Evolutionary conservation across 2,888 invertebrate genomes (phyloP).

Genomic region (Globia sparganii): DNA sequence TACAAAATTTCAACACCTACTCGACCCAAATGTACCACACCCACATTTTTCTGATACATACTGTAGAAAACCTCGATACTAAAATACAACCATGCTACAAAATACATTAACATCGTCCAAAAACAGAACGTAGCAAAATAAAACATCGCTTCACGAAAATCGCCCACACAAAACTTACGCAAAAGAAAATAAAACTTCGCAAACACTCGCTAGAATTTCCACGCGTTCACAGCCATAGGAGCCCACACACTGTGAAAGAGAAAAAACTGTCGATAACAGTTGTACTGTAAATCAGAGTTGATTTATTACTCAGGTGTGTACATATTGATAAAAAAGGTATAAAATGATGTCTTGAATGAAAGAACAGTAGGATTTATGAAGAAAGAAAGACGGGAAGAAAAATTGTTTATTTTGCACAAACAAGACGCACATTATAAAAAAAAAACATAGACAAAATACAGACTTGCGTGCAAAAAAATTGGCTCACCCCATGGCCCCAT

Average conservation of each 20-base stretch:
- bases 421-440: too few species aligned
- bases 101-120: not conserved
- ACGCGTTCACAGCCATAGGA: slow-evolving; percentile 14
- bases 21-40: too few species aligned
- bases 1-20: too few species aligned
- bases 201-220: not conserved
- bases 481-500: too few species aligned
- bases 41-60: too few species aligned
- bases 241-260: slow-evolving; percentile 9
- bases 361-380: not conserved
- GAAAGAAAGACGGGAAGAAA: too few species aligned
- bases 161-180: slow-evolving; percentile 12
- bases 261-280: slow-evolving; percentile 42
- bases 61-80: not conserved
- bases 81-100: not conserved
- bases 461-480: too few species aligned
- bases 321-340: slow-evolving; percentile 44
- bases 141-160: slow-evolving; percentile 3
- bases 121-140: not conserved
- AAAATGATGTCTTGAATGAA: slow-evolving; percentile 1
- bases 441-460: too few species aligned
- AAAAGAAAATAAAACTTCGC: slow-evolving; percentile 26
- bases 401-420: too few species aligned
- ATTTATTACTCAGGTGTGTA: slow-evolving; percentile 42
- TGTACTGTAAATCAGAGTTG: slow-evolving; percentile 40